Evolutionary conservation across 2,888 invertebrate genomes (phyloP).

Genomic region (Luperina nickerlii): DNA sequence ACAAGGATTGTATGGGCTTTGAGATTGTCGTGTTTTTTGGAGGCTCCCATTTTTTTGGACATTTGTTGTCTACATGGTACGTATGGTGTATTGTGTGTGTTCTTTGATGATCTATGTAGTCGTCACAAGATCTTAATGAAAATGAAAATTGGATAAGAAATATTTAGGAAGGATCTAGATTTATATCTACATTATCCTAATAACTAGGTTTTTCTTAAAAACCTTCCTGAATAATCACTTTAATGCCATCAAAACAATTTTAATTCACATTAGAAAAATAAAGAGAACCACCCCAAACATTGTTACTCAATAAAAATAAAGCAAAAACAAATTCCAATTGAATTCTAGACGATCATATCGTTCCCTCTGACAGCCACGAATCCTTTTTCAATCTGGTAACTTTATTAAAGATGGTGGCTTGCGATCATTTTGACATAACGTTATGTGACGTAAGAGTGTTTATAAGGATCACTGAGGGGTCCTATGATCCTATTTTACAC

Average conservation of each 20-base stretch:
- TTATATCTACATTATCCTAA: background rate
- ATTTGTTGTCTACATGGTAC: slow-evolving; percentile 4
- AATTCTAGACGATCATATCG: slow-evolving; percentile 60
- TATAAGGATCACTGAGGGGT: slow-evolving; percentile 66
- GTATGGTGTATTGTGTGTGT: background rate
- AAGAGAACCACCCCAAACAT: background rate
- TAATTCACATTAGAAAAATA: background rate
- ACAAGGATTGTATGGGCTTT: slow-evolving; percentile 41
- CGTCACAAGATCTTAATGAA: background rate
- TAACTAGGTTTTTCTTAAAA: background rate
- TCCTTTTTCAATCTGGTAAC: slow-evolving; percentile 69
- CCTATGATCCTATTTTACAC: slow-evolving; percentile 60
- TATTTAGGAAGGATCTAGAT: background rate
- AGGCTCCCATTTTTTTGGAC: slow-evolving; percentile 3
- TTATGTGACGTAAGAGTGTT: slow-evolving; percentile 76
- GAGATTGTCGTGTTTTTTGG: slow-evolving; percentile 29
- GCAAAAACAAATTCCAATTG: slow-evolving; percentile 13
- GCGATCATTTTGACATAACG: slow-evolving; percentile 70
- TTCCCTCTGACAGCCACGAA: slow-evolving; percentile 61
- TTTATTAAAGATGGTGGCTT: slow-evolving; percentile 72
- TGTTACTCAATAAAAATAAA: slow-evolving; percentile 6
- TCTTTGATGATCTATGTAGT: too few species aligned
- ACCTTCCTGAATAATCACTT: background rate
- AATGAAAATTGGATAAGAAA: background rate
- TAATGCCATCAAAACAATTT: background rate